Conservation (phyloP, 1,140 invertebrate species). For the Copidosoma floridanum region DNA sequence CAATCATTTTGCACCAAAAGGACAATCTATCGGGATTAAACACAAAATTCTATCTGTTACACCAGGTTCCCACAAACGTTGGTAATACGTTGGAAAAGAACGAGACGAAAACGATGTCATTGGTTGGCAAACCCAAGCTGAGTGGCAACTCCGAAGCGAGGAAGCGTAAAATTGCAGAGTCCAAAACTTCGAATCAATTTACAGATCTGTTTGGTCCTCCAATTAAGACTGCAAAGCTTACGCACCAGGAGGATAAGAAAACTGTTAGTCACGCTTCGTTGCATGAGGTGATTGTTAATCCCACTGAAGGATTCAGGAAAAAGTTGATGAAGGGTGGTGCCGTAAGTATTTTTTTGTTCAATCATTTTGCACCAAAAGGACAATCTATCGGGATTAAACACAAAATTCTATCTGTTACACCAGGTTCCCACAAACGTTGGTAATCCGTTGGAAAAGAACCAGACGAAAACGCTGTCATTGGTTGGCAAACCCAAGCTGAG, state of each 20-base stretch:
- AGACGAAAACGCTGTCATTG: slow-evolving; percentile 44
- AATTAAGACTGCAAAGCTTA: slow-evolving; percentile 68
- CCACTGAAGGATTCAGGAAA: slow-evolving; percentile 83
- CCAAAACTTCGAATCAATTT: slow-evolving; percentile 67
- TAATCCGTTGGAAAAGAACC: slow-evolving; percentile 62
- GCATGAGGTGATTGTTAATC: slow-evolving; percentile 80
- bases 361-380: no score
- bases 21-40: no score
- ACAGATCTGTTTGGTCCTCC: slow-evolving; percentile 77
- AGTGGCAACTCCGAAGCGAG: slow-evolving; percentile 59
- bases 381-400: no score
- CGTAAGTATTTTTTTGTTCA: slow-evolving; percentile 42
- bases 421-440: slow-evolving; percentile 42
- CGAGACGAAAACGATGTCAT: slow-evolving; percentile 45
- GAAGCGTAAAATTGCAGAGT: slow-evolving; percentile 62
- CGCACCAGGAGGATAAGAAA: no score
- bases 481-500: slow-evolving; percentile 70
- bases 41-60: no score
- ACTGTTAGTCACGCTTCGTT: slow-evolving; percentile 64
- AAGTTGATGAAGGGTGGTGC: slow-evolving; percentile 88
- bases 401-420: no score
- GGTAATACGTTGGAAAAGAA: slow-evolving; percentile 46
- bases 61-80: no score
- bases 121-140: slow-evolving; percentile 70
- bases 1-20: no score